Evolutionary conservation across 2,113 vertebrate species (phyloP).

Genomic region (Rostratula benghalensis): DNA sequence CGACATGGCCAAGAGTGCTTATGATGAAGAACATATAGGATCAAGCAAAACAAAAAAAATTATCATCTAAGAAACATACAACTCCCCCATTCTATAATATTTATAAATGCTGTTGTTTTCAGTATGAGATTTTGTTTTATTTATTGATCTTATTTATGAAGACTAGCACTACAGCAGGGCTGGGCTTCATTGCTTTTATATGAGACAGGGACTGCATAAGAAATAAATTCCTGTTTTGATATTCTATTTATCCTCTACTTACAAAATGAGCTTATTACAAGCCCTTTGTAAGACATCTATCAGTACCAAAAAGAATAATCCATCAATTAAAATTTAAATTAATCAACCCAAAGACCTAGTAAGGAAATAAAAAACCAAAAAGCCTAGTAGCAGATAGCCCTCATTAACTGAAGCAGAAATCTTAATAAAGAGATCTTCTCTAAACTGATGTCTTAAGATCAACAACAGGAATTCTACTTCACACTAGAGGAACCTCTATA

Average conservation of each 20-base stretch:
- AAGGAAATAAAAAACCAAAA: neutral
- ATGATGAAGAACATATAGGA: neutral
- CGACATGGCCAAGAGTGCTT: neutral
- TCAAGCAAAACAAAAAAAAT: neutral
- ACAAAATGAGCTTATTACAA: neutral
- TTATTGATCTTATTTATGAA: neutral
- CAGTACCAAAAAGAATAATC: neutral
- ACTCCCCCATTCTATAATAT: neutral
- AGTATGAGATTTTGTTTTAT: neutral
- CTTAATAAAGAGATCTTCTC: neutral
- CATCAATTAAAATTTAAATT: neutral
- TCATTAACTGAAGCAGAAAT: neutral
- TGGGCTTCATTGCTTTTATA: neutral
- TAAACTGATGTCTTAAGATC: neutral
- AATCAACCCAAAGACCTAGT: neutral
- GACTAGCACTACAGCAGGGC: neutral
- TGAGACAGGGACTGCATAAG: neutral
- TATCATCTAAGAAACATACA: neutral
- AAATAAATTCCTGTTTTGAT: neutral
- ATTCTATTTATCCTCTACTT: neutral
- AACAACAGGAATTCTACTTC: neutral
- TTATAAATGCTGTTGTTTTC: neutral
- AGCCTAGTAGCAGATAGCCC: neutral
- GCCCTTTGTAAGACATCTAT: neutral
- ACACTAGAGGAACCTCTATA: neutral